Evolutionary conservation across 2,888 invertebrate species (phyloP).

Genomic region (Lamproptera curius): DNA sequence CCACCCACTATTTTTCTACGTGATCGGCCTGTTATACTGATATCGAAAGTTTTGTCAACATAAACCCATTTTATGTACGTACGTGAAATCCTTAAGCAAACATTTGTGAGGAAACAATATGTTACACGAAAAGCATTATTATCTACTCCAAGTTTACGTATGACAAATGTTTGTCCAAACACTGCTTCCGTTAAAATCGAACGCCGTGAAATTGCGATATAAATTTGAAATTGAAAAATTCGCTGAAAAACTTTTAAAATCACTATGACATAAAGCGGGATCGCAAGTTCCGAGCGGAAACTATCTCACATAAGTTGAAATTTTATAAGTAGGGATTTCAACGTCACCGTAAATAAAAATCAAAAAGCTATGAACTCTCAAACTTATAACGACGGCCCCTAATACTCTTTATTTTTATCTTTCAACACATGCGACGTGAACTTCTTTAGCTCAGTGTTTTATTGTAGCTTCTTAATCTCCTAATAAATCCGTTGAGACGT

Average conservation of each 20-base stretch:
- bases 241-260: constrained; percentile 3
- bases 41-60: constrained; percentile 24
- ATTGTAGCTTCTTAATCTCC: constrained; percentile 51
- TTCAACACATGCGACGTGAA: constrained; percentile 51
- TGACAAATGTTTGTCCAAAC: background rate
- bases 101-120: constrained; percentile 3
- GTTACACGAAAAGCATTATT: background rate
- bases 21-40: constrained; percentile 27
- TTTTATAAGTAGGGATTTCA: constrained; percentile 15
- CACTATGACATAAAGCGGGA: background rate
- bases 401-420: constrained; percentile 44
- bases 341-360: constrained; percentile 21
- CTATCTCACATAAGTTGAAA: constrained; percentile 16
- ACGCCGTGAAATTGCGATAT: background rate
- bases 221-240: background rate
- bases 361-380: constrained; percentile 21
- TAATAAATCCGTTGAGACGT: constrained; percentile 45
- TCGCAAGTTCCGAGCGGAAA: constrained; percentile 1
- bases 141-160: background rate
- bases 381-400: constrained; percentile 21
- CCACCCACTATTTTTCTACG: constrained; percentile 29
- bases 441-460: constrained; percentile 54
- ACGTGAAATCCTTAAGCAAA: constrained; percentile 10
- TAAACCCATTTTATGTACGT: constrained; percentile 17
- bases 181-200: background rate